Percentiles rank a stretch among this genome's conserved stretches.
These are phyloP conservation scores for Aphelenchoides avenae DNA, from an alignment of 1,140 invertebrate genomes.

Conservation along the genomic window DNA sequence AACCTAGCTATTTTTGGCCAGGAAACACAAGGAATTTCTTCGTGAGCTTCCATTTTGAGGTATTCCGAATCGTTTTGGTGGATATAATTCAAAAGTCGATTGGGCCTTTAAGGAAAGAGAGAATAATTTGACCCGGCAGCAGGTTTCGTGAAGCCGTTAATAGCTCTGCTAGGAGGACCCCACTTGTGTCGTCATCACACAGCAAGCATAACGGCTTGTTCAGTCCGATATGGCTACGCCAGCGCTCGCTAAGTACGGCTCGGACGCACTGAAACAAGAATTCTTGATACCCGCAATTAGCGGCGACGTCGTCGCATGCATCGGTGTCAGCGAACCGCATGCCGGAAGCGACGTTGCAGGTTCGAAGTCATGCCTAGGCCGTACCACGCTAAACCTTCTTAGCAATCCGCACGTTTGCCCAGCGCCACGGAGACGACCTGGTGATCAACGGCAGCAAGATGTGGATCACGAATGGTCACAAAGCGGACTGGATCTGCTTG, in stretches of 20 bases:
- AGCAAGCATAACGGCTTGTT: conserved; percentile 30
- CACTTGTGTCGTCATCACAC: no score
- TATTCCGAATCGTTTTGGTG: no score
- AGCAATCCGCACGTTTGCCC: conserved; percentile 62
- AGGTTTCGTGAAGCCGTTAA: neutral
- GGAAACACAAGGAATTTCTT: neutral
- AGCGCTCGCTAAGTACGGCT: conserved; percentile 63
- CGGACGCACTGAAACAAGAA: conserved; percentile 65
- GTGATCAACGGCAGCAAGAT: conserved; percentile 67
- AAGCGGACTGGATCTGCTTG: conserved; percentile 68
- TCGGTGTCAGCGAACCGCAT: conserved; percentile 66
- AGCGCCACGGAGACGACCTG: conserved; percentile 63
- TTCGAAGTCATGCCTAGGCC: conserved; percentile 49
- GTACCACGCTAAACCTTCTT: conserved; percentile 9
- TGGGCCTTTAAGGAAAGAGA: no score
- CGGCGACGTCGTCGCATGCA: conserved; percentile 65
- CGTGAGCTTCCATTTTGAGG: neutral
- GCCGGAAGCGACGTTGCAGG: conserved; percentile 67
- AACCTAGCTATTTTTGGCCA: conserved; percentile 59
- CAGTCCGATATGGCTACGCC: conserved; percentile 49
- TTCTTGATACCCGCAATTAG: conserved; percentile 65
- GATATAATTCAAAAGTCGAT: no score
- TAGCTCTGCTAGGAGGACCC: no score
- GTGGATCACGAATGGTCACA: conserved; percentile 66
- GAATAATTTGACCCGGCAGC: no score